Evolutionary conservation across 2,888 invertebrate genomes (phyloP), one percentile per base, ranked within the genome.

Genomic region (Coecobrya sp.): DNA sequence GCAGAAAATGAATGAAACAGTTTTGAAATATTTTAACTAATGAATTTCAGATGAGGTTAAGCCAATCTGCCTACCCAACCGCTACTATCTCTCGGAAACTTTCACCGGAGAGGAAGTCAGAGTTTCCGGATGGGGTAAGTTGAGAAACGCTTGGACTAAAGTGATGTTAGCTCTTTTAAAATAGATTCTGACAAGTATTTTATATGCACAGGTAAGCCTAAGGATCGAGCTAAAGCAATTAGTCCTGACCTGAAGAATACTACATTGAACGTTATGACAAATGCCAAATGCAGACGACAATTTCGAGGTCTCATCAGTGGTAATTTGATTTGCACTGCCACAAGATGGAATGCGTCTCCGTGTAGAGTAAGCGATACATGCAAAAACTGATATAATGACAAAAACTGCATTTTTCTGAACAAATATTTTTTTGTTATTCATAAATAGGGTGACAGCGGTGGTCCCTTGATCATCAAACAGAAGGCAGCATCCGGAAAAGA

Each of bases 261-360:
- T 0, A 94, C 94, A 10, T 82, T 94, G 0, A 87, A 70, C 30
- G 93, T 94, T 0, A 92, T 94, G 91, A 85, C 93, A 0, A 95
- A 95, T 84, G 89, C 93, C 36, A 93, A 94, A 70, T 95, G 95
- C 89, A 62, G 95, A 55, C 86, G 91, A 10, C 92, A 93, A 49
- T 95, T 95, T 90, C 82, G 95, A 73, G 93, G 94, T 13, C 84
- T 95, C 36, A 92, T 95, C n/a, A 94, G 93, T 70, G 95, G 95
- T n/a, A 95, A 95, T 73, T 62, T 94, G 11, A 94, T 95, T 49
- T 95, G 95, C 55, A 92, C 94, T 49, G 93, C 92, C 22, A 94
- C 95, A 0, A 91, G 70, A 19, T 87, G 93, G 62, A 88, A 93
- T 36, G 94, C 94, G 8, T 94, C 94, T 10, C 95, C 95, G 11